Percentiles rank a stretch among this genome's conserved stretches.
phyloP scores from a whole-genome alignment of 2,113 vertebrate species.

The Hypomesus transpacificus region DNA sequence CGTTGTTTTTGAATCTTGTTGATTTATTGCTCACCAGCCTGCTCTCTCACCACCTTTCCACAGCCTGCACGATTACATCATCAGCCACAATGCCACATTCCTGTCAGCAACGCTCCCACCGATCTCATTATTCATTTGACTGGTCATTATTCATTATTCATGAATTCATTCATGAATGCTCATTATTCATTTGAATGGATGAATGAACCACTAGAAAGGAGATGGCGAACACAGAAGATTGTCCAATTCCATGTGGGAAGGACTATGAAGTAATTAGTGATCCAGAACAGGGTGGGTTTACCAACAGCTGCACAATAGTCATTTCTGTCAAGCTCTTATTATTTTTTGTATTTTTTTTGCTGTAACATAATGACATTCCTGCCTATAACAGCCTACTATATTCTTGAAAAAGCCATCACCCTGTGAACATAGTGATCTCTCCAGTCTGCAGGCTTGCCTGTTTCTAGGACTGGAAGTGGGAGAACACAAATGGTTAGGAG shows the following conservation, averaged over 20 bases:
- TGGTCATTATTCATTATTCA: too few relatives aligned
- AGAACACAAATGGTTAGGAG: neutral
- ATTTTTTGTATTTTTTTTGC: too few relatives aligned
- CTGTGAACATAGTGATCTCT: conserved; percentile 35
- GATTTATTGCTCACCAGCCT: neutral
- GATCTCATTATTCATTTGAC: conserved; percentile 26
- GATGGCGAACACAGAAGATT: too few relatives aligned
- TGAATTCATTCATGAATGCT: too few relatives aligned
- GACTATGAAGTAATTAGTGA: too few relatives aligned
- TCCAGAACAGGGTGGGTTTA: too few relatives aligned
- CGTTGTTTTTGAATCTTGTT: neutral
- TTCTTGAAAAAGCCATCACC: conserved; percentile 3
- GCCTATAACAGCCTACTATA: neutral
- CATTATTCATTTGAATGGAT: conserved; percentile 24
- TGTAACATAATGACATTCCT: too few relatives aligned
- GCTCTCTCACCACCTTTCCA: neutral
- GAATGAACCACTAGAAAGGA: too few relatives aligned
- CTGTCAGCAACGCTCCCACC: conserved; percentile 17
- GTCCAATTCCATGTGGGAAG: too few relatives aligned
- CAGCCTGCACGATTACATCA: neutral
- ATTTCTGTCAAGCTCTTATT: too few relatives aligned
- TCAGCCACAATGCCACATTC: conserved; percentile 18
- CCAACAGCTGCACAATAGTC: too few relatives aligned
- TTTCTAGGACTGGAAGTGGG: neutral
- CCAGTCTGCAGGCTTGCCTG: too few relatives aligned